phyloP scores from a whole-genome alignment of 2,113 vertebrate genomes.

The Oncorhynchus masou region DNA sequence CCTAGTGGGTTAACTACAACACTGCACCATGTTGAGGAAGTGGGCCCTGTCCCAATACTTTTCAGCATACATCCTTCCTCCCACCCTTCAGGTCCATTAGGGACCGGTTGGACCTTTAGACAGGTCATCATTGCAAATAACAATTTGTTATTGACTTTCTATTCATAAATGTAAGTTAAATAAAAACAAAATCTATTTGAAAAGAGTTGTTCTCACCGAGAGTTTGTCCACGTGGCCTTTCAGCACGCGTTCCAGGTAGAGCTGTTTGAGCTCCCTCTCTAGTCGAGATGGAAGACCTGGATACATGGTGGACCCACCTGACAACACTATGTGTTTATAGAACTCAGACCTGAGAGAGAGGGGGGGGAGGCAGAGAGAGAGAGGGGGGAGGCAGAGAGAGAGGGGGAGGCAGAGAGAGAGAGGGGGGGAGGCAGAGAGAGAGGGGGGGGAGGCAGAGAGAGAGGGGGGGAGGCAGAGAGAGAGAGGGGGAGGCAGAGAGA shows the following conservation, averaged over 20 bases:
- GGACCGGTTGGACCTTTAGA: too few species aligned
- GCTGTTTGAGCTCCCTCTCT: conserved; percentile 96
- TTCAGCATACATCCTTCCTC: neutral
- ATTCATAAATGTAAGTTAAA: too few species aligned
- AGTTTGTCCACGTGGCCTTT: conserved; percentile 98
- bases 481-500: too few species aligned
- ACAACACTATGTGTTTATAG: conserved; percentile 98
- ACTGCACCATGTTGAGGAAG: conserved; percentile 4
- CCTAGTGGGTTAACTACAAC: conserved; percentile 30
- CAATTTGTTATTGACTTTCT: too few species aligned
- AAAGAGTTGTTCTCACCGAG: conserved; percentile 79
- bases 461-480: too few species aligned
- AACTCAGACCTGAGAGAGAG: conserved; percentile 84
- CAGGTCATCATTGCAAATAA: too few species aligned
- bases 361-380: neutral
- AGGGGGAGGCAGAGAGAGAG: neutral
- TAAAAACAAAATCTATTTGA: neutral
- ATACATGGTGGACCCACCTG: conserved; percentile 98
- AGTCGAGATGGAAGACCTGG: conserved; percentile 93
- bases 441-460: too few species aligned
- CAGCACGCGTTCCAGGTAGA: conserved; percentile 95
- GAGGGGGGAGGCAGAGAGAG: neutral
- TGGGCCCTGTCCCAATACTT: too few species aligned
- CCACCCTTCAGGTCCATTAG: too few species aligned
- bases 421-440: neutral